A percentile compares a stretch with the other conserved stretches of the same genome.
Evolutionary conservation across 2,113 vertebrate genomes (phyloP).

Genomic region (Myodes glareolus): DNA sequence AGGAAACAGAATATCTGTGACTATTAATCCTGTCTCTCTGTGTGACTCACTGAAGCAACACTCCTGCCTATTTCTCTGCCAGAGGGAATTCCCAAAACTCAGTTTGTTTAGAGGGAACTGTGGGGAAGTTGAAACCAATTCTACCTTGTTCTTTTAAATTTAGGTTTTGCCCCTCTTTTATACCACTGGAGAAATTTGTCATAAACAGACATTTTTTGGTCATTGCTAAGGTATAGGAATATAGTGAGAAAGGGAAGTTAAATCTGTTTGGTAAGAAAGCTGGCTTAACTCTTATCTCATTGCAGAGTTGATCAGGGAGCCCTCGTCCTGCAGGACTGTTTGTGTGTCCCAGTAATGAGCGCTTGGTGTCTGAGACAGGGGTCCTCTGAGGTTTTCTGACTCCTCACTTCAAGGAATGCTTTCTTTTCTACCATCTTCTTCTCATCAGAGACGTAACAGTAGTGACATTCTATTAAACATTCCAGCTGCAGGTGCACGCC

Average conservation of each 20-base stretch:
- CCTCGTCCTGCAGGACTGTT: not conserved
- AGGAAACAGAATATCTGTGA: not conserved
- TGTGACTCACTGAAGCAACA: not conserved
- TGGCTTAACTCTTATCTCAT: not conserved
- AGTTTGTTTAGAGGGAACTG: not conserved
- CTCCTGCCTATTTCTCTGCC: not conserved
- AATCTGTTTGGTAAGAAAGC: not conserved
- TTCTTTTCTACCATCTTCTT: not conserved
- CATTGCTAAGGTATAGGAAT: not conserved
- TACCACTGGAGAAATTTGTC: not conserved
- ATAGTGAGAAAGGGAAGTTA: not conserved
- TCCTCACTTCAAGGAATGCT: not conserved
- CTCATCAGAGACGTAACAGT: not conserved
- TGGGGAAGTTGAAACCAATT: not conserved
- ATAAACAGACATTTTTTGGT: not conserved
- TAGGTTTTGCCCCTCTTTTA: not conserved
- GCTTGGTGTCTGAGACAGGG: not conserved
- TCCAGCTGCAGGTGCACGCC: not conserved
- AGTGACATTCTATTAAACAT: too few relatives aligned
- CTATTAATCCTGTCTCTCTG: not conserved
- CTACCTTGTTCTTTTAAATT: not conserved
- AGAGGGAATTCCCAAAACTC: not conserved
- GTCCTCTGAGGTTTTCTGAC: too few relatives aligned
- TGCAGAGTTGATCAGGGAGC: not conserved
- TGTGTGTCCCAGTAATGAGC: not conserved